Evolutionary conservation across 2,113 vertebrate genomes (phyloP).

Genomic region (Ornithorhynchus anatinus): DNA sequence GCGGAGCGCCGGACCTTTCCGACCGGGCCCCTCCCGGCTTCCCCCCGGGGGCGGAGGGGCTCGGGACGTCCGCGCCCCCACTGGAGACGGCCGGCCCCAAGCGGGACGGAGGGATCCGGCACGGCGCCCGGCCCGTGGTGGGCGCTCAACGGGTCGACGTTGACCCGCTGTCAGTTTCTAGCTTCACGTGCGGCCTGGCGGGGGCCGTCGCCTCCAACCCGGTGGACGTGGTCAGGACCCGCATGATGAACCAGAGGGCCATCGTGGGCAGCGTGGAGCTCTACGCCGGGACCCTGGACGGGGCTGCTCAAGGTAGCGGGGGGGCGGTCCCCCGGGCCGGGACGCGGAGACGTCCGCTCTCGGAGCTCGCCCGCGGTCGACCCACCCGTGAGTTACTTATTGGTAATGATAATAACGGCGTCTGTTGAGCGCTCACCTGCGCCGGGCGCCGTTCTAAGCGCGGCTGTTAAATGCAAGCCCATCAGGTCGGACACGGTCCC

Average conservation of each 20-base stretch:
- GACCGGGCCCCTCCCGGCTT: too few relatives aligned
- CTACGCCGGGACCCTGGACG: slow-evolving; percentile 89
- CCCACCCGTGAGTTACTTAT: not conserved
- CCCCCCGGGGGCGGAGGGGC: too few relatives aligned
- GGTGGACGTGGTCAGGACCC: slow-evolving; percentile 89
- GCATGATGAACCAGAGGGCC: slow-evolving; percentile 93
- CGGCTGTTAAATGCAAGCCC: fast-evolving
- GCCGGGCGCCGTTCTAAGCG: fast-evolving
- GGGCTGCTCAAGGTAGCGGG: slow-evolving; percentile 85
- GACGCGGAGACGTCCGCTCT: fast-evolving
- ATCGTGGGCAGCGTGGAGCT: slow-evolving; percentile 69
- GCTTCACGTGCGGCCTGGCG: slow-evolving; percentile 88
- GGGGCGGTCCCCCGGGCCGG: not conserved
- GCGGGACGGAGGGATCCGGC: too few relatives aligned
- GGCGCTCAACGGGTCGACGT: too few relatives aligned
- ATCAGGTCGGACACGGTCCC: too few relatives aligned
- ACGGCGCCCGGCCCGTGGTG: too few relatives aligned
- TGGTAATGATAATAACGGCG: not conserved
- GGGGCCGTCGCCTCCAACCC: slow-evolving; percentile 92
- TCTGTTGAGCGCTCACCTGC: too few relatives aligned
- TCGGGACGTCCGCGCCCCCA: too few relatives aligned
- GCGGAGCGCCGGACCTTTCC: too few relatives aligned
- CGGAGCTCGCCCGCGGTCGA: not conserved
- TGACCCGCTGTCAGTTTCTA: slow-evolving; percentile 82
- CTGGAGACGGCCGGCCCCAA: too few relatives aligned